Conservation (phyloP, 2,888 invertebrate species). For the Sesia bembeciformis region DNA sequence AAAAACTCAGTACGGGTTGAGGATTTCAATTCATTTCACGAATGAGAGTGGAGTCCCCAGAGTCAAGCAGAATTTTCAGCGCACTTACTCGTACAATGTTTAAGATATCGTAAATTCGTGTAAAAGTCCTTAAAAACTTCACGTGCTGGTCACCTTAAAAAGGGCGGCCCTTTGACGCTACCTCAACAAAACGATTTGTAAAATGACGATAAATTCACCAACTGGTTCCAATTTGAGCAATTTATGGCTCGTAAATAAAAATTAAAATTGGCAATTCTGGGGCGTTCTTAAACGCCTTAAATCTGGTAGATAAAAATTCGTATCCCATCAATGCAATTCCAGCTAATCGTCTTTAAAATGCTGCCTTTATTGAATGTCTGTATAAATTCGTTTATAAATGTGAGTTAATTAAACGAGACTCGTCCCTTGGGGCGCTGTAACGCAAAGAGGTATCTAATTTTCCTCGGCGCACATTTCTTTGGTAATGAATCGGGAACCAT, state of each 20-base stretch:
- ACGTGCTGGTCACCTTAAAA: not conserved
- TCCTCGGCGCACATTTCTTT: constrained; percentile 39
- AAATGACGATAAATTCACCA: constrained; percentile 17
- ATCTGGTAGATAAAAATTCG: not conserved
- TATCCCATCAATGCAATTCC: not conserved
- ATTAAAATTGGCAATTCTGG: constrained; percentile 12
- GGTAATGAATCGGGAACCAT: constrained; percentile 40
- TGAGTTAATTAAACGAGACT: constrained; percentile 9
- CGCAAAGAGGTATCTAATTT: constrained; percentile 35
- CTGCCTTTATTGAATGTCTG: too few relatives aligned
- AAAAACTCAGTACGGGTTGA: too few relatives aligned
- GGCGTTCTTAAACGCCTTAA: constrained; percentile 11
- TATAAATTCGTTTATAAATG: constrained; percentile 7
- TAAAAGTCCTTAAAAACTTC: constrained; percentile 2
- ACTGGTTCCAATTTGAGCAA: constrained; percentile 14
- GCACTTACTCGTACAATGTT: constrained; percentile 1
- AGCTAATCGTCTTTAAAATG: too few relatives aligned
- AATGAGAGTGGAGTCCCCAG: too few relatives aligned
- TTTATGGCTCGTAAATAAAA: constrained; percentile 23
- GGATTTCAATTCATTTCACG: too few relatives aligned
- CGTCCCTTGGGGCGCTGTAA: constrained; percentile 16
- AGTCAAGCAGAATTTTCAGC: too few relatives aligned
- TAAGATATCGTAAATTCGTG: constrained; percentile 3
- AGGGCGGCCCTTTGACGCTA: constrained; percentile 3
- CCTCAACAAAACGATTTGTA: constrained; percentile 15